phyloP scores from a whole-genome alignment of 2,113 vertebrate species.

The Gobius niger region DNA sequence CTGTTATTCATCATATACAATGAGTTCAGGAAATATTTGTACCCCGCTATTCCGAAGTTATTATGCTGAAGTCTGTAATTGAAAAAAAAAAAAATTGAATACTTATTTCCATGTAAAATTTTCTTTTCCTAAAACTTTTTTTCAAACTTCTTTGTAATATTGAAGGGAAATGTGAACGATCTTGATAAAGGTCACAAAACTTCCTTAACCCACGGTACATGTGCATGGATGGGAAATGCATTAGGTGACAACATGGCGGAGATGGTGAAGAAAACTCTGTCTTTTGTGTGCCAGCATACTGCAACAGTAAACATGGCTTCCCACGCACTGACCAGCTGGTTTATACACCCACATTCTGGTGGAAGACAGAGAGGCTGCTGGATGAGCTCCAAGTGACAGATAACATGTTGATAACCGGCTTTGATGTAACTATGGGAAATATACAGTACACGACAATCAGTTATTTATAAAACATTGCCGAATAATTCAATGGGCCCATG shows the following conservation, averaged over 20 bases:
- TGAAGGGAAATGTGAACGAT: no score
- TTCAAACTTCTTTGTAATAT: no score
- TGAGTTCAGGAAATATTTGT: no score
- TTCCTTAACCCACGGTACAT: no score
- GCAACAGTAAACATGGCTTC: constrained; percentile 71
- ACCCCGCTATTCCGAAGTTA: no score
- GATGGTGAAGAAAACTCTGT: constrained; percentile 49
- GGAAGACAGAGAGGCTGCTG: constrained; percentile 65
- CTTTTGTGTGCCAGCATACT: constrained; percentile 57
- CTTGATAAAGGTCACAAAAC: no score
- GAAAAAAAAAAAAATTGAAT: no score
- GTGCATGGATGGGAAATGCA: constrained; percentile 24
- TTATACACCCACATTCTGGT: constrained; percentile 71
- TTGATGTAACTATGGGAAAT: constrained; percentile 40
- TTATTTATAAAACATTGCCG: no score
- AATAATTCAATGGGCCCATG: no score
- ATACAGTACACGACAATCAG: background rate
- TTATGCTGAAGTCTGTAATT: no score
- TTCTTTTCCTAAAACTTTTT: no score
- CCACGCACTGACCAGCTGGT: constrained; percentile 75
- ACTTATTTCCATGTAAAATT: no score
- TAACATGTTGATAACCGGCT: constrained; percentile 55
- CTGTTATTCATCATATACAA: constrained; percentile 5
- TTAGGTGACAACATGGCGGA: constrained; percentile 42
- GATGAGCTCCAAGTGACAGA: constrained; percentile 57